phyloP scores from a whole-genome alignment of 2,113 vertebrate genomes.

The Calypte anna region DNA sequence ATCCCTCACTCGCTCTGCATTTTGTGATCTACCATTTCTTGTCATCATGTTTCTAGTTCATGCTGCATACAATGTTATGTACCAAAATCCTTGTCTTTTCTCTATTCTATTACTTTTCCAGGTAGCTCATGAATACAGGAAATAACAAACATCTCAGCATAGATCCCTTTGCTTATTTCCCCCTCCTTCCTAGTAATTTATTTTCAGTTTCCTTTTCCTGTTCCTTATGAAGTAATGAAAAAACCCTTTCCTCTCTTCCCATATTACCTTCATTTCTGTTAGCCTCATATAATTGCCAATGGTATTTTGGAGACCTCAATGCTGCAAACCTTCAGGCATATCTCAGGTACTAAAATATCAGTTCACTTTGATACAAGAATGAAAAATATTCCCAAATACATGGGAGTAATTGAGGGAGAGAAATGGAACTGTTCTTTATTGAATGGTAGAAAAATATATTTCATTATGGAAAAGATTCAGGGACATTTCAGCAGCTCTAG shows the following conservation, averaged over 20 bases:
- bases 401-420: not conserved
- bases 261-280: not conserved
- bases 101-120: not conserved
- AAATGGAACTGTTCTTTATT: not conserved
- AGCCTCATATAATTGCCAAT: accelerated
- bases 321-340: not conserved
- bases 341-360: not conserved
- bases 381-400: not conserved
- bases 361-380: not conserved
- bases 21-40: not conserved
- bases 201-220: not conserved
- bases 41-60: not conserved
- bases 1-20: not conserved
- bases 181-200: not conserved
- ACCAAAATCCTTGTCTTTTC: not conserved
- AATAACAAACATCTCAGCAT: not conserved
- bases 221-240: not conserved
- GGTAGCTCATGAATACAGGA: not conserved
- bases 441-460: not conserved
- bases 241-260: not conserved
- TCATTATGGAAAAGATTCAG: not conserved
- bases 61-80: not conserved
- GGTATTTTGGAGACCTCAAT: not conserved
- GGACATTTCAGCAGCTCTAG: not conserved
- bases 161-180: not conserved